phyloP scores from a whole-genome alignment of 2,113 vertebrate species.

The Onychostruthus taczanowskii region DNA sequence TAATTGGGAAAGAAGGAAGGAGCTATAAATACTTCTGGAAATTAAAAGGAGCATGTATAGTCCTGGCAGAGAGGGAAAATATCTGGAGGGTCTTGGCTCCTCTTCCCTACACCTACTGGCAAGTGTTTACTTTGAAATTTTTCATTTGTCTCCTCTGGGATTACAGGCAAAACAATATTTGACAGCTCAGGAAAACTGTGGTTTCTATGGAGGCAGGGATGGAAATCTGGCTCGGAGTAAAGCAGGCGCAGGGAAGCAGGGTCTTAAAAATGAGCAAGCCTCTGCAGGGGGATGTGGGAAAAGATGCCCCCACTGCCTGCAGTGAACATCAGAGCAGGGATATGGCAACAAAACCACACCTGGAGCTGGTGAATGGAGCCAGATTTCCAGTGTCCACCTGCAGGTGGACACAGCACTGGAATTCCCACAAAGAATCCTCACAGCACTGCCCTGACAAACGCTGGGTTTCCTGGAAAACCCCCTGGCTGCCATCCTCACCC shows the following conservation, averaged over 20 bases:
- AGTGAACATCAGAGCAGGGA: not conserved
- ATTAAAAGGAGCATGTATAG: not conserved
- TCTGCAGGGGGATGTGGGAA: not conserved
- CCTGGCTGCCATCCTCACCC: not conserved
- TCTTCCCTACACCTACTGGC: not conserved
- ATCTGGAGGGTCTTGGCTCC: not conserved
- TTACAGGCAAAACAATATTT: not conserved
- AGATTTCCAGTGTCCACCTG: not conserved
- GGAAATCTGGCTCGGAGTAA: not conserved
- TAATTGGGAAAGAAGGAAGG: slow-evolving; percentile 22
- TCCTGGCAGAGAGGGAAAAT: not conserved
- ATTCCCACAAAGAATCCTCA: not conserved
- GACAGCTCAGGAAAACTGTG: not conserved
- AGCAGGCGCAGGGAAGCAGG: not conserved
- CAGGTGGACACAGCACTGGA: rapidly evolving
- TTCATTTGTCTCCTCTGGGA: not conserved
- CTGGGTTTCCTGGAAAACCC: not conserved
- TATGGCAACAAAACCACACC: rapidly evolving
- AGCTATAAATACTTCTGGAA: slow-evolving; percentile 29
- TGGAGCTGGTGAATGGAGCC: rapidly evolving
- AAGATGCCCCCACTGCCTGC: not conserved
- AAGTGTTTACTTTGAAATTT: slow-evolving; percentile 14
- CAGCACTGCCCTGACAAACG: rapidly evolving
- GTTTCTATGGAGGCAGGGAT: not conserved
- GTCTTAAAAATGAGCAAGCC: rapidly evolving